These are phyloP conservation scores for Blennius ocellaris DNA, from an alignment of 2,113 vertebrate species.

Conservation along the genomic window DNA sequence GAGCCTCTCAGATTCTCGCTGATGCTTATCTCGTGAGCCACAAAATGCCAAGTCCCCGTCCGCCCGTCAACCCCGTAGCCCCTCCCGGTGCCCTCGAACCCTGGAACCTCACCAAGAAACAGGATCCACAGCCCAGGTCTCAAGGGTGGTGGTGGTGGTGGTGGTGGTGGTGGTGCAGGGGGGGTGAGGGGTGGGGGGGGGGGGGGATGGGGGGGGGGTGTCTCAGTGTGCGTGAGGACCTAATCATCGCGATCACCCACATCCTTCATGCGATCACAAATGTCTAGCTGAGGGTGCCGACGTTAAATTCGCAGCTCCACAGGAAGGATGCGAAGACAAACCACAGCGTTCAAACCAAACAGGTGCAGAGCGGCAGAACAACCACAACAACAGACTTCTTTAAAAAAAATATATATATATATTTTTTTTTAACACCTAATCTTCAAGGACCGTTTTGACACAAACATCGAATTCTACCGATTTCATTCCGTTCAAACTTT, in stretches of 20 bases:
- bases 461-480: neutral
- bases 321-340: conserved; percentile 48
- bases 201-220: conserved; percentile 35
- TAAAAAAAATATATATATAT: too few species aligned
- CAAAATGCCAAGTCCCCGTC: conserved; percentile 61
- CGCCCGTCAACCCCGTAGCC: conserved; percentile 73
- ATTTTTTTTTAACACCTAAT: too few species aligned
- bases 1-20: conserved; percentile 78
- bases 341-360: conserved; percentile 11
- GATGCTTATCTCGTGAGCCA: conserved; percentile 80
- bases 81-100: neutral
- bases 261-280: neutral
- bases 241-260: conserved; percentile 2
- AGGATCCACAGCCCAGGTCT: conserved; percentile 61
- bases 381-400: conserved; percentile 13
- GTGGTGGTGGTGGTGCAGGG: too few species aligned
- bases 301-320: conserved; percentile 11
- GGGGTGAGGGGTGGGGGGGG: conserved; percentile 37
- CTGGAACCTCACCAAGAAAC: conserved; percentile 71
- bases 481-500: neutral
- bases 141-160: too few species aligned
- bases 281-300: neutral
- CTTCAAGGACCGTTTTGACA: neutral
- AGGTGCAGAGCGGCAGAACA: conserved; percentile 20
- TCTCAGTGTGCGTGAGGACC: conserved; percentile 15